Evolutionary conservation across 2,888 invertebrate genomes (phyloP).

Genomic region (Aspidiotus rigidus): DNA sequence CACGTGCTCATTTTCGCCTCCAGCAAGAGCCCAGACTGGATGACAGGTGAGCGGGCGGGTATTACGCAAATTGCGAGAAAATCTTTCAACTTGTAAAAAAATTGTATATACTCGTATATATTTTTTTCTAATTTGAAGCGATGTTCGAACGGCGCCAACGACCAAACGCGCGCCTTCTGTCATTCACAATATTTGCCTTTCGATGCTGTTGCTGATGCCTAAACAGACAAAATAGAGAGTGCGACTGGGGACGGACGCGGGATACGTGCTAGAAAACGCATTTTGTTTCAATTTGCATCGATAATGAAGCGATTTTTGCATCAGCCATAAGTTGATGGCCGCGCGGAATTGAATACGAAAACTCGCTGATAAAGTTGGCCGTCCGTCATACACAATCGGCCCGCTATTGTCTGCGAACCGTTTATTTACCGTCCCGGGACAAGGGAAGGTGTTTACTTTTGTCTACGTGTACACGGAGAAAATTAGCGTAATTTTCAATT

Average conservation of each 20-base stretch:
- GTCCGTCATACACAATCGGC: slow-evolving; percentile 1
- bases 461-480: background rate
- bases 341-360: too few relatives aligned
- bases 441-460: background rate
- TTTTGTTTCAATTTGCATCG: slow-evolving; percentile 20
- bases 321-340: background rate
- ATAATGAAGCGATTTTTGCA: slow-evolving; percentile 18
- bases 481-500: slow-evolving; percentile 1
- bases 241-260: background rate
- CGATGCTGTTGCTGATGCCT: background rate
- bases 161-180: background rate
- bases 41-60: too few relatives aligned
- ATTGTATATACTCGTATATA: too few relatives aligned
- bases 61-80: too few relatives aligned
- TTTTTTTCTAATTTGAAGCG: too few relatives aligned
- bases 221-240: background rate
- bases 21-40: too few relatives aligned
- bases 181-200: background rate
- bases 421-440: background rate
- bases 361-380: background rate
- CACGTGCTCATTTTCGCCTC: too few relatives aligned
- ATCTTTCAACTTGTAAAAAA: too few relatives aligned
- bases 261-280: slow-evolving; percentile 5
- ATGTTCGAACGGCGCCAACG: background rate
- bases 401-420: background rate